Evolutionary conservation across 2,113 vertebrate species (phyloP).

Genomic region (Phrynosoma platyrhinos): DNA sequence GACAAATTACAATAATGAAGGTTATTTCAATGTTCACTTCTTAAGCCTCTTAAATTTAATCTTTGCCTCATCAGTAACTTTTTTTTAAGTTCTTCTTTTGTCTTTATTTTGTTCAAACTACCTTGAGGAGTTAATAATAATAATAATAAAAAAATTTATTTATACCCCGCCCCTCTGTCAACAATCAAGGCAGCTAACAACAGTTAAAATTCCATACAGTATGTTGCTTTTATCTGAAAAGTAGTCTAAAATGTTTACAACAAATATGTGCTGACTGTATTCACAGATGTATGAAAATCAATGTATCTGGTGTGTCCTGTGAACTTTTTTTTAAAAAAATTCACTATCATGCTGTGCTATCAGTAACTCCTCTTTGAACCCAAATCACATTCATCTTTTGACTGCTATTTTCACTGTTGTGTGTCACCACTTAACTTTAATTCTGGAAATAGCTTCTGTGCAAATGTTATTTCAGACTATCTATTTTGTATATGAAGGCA

Average conservation of each 20-base stretch:
- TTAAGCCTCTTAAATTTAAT: background rate
- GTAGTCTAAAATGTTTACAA: background rate
- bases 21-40: background rate
- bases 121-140: background rate
- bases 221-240: background rate
- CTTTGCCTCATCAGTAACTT: background rate
- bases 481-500: slow-evolving; percentile 53
- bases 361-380: background rate
- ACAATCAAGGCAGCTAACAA: no score
- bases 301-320: background rate
- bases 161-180: no score
- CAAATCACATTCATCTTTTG: slow-evolving; percentile 23
- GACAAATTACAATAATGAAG: background rate
- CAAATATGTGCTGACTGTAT: background rate
- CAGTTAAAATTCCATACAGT: no score
- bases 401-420: slow-evolving; percentile 14
- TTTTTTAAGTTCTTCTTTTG: background rate
- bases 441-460: slow-evolving; percentile 50
- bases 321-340: fast-evolving
- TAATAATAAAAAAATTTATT: no score
- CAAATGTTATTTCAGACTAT: slow-evolving; percentile 48
- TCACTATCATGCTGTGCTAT: background rate
- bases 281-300: slow-evolving; percentile 1
- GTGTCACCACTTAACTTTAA: slow-evolving; percentile 36
- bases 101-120: background rate